Evolutionary conservation across 2,113 vertebrate genomes (phyloP), one percentile per base, ranked within the genome.

Genomic region (Chlamydotis undulata): DNA sequence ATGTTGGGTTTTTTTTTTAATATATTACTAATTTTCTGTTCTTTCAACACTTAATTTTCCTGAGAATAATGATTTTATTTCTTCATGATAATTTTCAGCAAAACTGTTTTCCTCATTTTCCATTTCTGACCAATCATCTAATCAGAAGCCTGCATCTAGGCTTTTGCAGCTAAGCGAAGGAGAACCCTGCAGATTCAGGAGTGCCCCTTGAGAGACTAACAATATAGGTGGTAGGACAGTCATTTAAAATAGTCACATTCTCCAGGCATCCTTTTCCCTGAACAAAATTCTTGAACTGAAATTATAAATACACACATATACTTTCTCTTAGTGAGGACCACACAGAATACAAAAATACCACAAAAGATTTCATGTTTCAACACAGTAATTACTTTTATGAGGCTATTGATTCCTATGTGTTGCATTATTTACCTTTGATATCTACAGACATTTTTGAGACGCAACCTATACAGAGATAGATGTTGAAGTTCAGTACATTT

Each of bases 371-470:
- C 55, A 4, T 0, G 22, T 60, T 80, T 86, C 92, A 96, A 63
- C 37, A 80, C 11, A 93, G 52, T 45, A 90, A 83, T 74, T 90
- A 94, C 52, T 89, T 90, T 81, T 89, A 86, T 59, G 28, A 90
- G 25, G 25, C 49, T 94, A 86, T 70, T 74, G 83, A 92, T 77
- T 86, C 55, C 50, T 88, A 39, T 63, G 41, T 90, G n/a, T 74
- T 83, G 60, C 43, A 50, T 77, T 83, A 77, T 70, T 86, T 93
- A 83, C 25, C 41, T 90, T 93, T 86, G 55, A 86, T 86, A 77
- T 50, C 74, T 68, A 73, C 67, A 80, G 39, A 90, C 50, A 31
- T 22, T 76, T 93, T 89, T 90, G 92, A 92, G 52, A 57, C 63
- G 60, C 73, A 88, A 31, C 9, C 25, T 81, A 61, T 57, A 31